These are phyloP conservation scores for Caloenas nicobarica DNA, from an alignment of 2,113 vertebrate genomes.

Conservation along the genomic window DNA sequence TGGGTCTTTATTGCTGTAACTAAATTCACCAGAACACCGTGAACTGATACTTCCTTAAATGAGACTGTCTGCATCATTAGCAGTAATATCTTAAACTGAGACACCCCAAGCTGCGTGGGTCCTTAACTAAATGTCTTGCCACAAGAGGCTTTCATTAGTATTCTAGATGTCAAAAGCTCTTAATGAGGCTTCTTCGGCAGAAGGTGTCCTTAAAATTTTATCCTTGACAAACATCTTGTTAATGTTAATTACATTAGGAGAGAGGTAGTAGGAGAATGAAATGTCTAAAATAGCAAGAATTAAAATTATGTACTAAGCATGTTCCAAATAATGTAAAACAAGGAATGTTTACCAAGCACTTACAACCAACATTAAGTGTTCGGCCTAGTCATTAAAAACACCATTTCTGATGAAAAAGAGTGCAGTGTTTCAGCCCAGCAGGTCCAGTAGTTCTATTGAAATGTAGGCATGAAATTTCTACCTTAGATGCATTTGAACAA, in stretches of 20 bases:
- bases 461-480: not conserved
- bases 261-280: not conserved
- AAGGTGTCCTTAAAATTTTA: constrained; percentile 33
- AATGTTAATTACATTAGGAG: constrained; percentile 19
- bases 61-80: not conserved
- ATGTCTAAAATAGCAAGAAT: not conserved
- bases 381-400: not conserved
- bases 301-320: not conserved
- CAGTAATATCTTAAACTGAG: not conserved
- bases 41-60: not conserved
- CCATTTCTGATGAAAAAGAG: not conserved
- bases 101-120: not conserved
- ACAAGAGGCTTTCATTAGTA: constrained; percentile 30
- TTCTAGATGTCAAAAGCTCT: constrained; percentile 27
- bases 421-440: not conserved
- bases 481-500: not conserved
- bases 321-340: not conserved
- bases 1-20: not conserved
- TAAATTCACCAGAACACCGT: not conserved
- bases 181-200: not conserved
- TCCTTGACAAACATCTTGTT: constrained; percentile 35
- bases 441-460: not conserved
- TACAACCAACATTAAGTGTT: not conserved
- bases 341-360: not conserved
- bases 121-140: constrained; percentile 46